A percentile compares a stretch with the other conserved stretches of the same genome.
phyloP scores from a whole-genome alignment of 1,140 invertebrate genomes.

The Pomacea maculata region DNA sequence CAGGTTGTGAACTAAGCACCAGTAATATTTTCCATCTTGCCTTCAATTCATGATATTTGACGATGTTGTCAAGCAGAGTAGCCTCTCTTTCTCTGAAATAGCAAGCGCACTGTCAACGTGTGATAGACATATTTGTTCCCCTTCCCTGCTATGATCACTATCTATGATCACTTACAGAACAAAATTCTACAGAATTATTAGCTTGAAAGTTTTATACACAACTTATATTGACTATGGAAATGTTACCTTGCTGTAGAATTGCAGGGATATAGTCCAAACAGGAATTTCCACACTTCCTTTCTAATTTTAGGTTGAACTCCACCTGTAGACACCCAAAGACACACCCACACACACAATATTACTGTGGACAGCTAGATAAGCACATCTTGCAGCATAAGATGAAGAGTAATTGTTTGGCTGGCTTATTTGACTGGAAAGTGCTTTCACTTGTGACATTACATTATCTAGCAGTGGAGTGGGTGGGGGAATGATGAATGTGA shows the following conservation, averaged over 20 bases:
- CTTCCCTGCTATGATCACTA: background rate
- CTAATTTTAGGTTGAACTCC: slow-evolving; percentile 56
- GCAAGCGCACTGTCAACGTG: background rate
- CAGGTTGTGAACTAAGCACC: slow-evolving; percentile 43
- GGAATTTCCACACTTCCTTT: slow-evolving; percentile 57
- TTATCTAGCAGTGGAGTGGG: no score
- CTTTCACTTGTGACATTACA: no score
- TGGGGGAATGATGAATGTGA: no score
- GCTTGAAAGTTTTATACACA: background rate
- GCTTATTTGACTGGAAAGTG: no score
- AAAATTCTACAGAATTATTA: no score
- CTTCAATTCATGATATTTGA: slow-evolving; percentile 58
- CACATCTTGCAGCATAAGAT: no score
- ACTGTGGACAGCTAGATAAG: background rate
- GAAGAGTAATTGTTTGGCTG: no score
- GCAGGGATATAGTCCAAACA: slow-evolving; percentile 61
- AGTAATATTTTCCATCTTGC: slow-evolving; percentile 54
- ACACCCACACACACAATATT: background rate
- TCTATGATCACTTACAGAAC: background rate
- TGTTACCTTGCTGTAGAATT: slow-evolving; percentile 54
- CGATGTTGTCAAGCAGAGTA: slow-evolving; percentile 50
- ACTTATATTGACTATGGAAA: no score
- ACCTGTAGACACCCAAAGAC: slow-evolving; percentile 40
- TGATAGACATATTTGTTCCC: no score
- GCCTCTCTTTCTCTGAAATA: slow-evolving; percentile 49